Conservation (phyloP, 2,888 invertebrate species). For the Oligia latruncula region DNA sequence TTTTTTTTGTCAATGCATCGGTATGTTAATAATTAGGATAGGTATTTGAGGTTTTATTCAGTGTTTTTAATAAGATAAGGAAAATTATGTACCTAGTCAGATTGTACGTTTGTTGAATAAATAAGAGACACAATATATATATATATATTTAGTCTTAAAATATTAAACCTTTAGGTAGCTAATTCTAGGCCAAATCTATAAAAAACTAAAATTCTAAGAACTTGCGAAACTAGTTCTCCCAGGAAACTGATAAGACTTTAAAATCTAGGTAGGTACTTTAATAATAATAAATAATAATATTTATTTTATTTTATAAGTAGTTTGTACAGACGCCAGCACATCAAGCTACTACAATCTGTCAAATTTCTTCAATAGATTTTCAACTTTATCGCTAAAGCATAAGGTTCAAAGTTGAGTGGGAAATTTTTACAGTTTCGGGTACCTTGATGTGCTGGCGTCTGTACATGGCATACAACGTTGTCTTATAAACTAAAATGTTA, state of each 20-base stretch:
- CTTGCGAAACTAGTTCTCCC: not conserved
- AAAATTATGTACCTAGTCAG: not conserved
- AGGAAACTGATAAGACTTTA: constrained; percentile 14
- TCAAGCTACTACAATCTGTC: too few species aligned
- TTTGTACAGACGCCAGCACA: too few species aligned
- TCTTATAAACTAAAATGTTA: too few species aligned
- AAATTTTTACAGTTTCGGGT: too few species aligned
- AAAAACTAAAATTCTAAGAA: not conserved
- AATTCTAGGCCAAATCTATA: constrained; percentile 1
- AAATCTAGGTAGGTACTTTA: not conserved
- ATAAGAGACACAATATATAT: too few species aligned
- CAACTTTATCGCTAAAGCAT: too few species aligned
- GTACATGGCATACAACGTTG: too few species aligned
- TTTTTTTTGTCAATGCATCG: constrained; percentile 10
- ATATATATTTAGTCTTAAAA: not conserved
- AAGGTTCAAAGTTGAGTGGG: too few species aligned
- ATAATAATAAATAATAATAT: too few species aligned
- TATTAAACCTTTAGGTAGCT: not conserved
- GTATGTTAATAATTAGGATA: constrained; percentile 14
- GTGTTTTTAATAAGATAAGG: constrained; percentile 7
- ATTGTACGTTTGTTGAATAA: not conserved
- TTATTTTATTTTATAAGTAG: too few species aligned
- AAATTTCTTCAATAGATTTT: too few species aligned
- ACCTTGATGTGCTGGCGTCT: too few species aligned
- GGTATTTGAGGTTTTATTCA: constrained; percentile 31